These are phyloP conservation scores for Apotomis capreana DNA, from an alignment of 2,888 invertebrate genomes.

Conservation along the genomic window DNA sequence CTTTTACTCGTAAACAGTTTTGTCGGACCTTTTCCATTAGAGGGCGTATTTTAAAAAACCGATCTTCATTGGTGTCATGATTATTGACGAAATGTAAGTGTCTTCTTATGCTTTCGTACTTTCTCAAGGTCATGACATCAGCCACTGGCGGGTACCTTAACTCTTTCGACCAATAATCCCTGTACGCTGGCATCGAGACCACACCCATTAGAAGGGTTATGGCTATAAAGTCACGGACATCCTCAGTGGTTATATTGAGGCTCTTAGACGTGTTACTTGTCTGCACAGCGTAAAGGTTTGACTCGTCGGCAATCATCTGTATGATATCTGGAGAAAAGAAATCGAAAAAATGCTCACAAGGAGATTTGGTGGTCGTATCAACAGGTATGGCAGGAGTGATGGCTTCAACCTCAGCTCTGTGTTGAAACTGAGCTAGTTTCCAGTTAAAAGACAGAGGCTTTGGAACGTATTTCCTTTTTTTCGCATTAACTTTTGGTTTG, in stretches of 20 bases:
- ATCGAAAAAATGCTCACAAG: too few relatives aligned
- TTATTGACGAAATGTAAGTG: constrained; percentile 21
- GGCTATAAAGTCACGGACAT: constrained; percentile 11
- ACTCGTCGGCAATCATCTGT: too few relatives aligned
- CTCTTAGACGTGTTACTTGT: constrained; percentile 1
- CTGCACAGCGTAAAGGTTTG: constrained; percentile 18
- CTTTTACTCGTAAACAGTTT: constrained; percentile 46
- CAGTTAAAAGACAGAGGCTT: too few relatives aligned
- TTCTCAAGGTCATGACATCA: constrained; percentile 15
- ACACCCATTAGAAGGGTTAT: constrained; percentile 13
- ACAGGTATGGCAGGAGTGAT: too few relatives aligned
- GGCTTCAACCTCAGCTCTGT: too few relatives aligned
- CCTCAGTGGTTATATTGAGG: neutral
- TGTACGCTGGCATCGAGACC: constrained; percentile 9
- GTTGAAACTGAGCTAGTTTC: too few relatives aligned
- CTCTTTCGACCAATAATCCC: constrained; percentile 13
- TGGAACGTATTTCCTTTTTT: too few relatives aligned
- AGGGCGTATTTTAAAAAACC: constrained; percentile 46
- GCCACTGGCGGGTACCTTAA: constrained; percentile 13
- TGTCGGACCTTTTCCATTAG: constrained; percentile 43
- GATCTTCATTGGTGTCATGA: constrained; percentile 33
- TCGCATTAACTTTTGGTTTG: too few relatives aligned
- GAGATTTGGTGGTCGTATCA: too few relatives aligned
- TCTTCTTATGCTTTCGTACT: neutral
- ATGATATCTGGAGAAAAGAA: too few relatives aligned